Conservation (phyloP, 2,797 vertebrate species). For the Loris lydekkerianus region DNA sequence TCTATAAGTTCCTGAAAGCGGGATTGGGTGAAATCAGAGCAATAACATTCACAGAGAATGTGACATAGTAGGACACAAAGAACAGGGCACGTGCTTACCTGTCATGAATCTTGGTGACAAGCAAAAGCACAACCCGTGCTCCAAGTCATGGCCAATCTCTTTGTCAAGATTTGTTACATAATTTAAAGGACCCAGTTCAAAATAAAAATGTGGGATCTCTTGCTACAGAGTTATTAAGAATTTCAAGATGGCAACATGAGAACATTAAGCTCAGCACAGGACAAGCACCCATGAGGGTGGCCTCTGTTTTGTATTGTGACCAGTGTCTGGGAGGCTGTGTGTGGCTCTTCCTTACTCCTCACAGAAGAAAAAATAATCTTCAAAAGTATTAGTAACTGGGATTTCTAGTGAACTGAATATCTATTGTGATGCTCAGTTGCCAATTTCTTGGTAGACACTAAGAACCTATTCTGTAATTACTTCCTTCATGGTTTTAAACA, state of each 20-base stretch:
- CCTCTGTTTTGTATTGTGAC: background rate
- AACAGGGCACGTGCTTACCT: background rate
- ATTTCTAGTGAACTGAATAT: background rate
- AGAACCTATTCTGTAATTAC: background rate
- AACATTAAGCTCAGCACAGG: background rate
- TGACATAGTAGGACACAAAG: background rate
- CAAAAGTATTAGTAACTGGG: background rate
- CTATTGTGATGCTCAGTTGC: background rate
- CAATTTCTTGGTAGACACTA: background rate
- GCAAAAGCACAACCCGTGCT: background rate
- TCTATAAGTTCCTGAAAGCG: background rate
- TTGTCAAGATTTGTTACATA: background rate
- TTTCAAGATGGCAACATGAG: background rate
- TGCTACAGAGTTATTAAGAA: background rate
- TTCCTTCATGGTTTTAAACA: constrained; percentile 30
- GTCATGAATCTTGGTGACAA: background rate
- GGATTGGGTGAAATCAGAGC: background rate
- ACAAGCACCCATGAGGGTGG: background rate
- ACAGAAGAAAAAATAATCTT: constrained; percentile 4
- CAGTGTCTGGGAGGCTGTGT: background rate
- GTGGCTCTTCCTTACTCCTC: background rate
- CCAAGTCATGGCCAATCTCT: background rate
- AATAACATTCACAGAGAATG: background rate
- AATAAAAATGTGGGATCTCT: background rate
- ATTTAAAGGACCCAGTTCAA: background rate